Conservation (phyloP, 2,797 vertebrate genomes). For the Tragelaphus oryx region DNA sequence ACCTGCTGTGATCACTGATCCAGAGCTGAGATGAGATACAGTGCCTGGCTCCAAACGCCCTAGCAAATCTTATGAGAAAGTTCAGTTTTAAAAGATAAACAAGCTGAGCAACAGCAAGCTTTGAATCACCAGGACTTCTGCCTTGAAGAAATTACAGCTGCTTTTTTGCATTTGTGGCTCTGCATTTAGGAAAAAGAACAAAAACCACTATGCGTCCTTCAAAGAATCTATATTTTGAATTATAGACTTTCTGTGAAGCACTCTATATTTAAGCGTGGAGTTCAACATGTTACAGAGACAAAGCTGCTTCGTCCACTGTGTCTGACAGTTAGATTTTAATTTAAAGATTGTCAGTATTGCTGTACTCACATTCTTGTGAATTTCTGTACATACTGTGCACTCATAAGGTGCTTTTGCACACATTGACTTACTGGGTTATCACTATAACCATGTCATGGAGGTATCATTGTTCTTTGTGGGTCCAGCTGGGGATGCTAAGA, state of each 20-base stretch:
- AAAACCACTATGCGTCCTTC: not conserved
- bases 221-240: conserved; percentile 30
- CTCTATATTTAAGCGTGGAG: not conserved
- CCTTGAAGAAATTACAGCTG: conserved; percentile 12
- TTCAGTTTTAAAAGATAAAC: not conserved
- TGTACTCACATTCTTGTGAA: not conserved
- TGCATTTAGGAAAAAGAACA: conserved; percentile 10
- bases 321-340: not conserved
- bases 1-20: not conserved
- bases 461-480: not conserved
- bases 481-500: not conserved
- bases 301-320: not conserved
- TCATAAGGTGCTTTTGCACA: not conserved
- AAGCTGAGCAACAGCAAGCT: not conserved
- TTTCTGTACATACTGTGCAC: not conserved
- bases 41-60: not conserved
- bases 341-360: not conserved
- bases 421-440: not conserved
- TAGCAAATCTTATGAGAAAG: not conserved
- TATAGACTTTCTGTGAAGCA: not conserved
- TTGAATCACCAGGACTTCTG: not conserved
- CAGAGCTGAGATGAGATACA: not conserved
- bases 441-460: not conserved
- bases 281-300: not conserved
- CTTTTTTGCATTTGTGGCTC: not conserved